Evolutionary conservation across 2,113 vertebrate species (phyloP), one percentile per base, ranked within the genome.

Genomic region (Mesembrinibis cayennensis): DNA sequence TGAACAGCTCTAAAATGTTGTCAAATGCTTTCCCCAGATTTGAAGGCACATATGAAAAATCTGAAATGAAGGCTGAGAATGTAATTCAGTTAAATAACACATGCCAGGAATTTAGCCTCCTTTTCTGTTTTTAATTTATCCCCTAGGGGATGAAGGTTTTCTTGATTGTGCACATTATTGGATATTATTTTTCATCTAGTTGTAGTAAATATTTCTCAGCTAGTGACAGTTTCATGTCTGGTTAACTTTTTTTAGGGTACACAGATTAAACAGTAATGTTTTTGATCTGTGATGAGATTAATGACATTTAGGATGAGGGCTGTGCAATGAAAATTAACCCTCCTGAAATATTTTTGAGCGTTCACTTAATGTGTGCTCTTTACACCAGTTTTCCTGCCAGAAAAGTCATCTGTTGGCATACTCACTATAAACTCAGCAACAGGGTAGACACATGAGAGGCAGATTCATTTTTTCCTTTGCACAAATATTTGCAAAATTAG

Each of bases 51-150:
- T 69, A 44, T 21, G 13, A 89, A 89, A 87, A 85, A 70, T 32
- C 4, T 9, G 27, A 91, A 76, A 26, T 38, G 45, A 91, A 85
- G 71, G 49, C 62, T 85, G 87, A 95, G 78, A 89, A 91, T 0
- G 3, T 47, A 81, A 69, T 58, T 78, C 58, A 47, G 56, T 84
- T 53, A 79, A 89, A 80, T 61, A 95, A 77, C 36, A 85, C 58
- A 88, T 30, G 22, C 34, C 29, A 82, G 70, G 70, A 96, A 70
- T 90, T 94, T 40, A 80, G 22, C 30, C 38, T 95, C 26, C 53
- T 85, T 84, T 95, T 95, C 95, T 95, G 89, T 91, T 97, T 95
- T 91, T 89, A 87, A 94, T 91, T 97, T 96, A n/a, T 80, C 78
- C 92, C 86, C 77, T 22, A 70, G 23, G 49, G 62, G 19, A 89